Conservation (phyloP, 2,113 vertebrate genomes). For the Callopanchax toddi region DNA sequence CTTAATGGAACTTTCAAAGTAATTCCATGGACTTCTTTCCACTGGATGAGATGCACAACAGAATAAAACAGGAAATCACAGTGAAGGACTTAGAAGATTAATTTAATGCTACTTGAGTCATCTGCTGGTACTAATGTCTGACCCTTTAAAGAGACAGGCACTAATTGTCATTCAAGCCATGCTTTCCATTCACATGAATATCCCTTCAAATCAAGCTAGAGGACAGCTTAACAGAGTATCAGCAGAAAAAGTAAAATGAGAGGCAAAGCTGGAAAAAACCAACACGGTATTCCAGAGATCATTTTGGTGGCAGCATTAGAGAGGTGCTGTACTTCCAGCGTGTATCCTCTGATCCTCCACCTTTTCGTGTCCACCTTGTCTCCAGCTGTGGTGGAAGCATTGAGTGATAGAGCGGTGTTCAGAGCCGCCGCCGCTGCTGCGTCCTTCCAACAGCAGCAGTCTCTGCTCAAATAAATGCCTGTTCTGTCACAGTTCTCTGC, state of each 20-base stretch:
- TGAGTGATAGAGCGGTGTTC: slow-evolving; percentile 59
- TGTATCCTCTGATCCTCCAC: slow-evolving; percentile 41
- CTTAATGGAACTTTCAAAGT: slow-evolving; percentile 28
- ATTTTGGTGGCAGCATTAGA: slow-evolving; percentile 42
- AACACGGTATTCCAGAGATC: slow-evolving; percentile 68
- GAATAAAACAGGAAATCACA: slow-evolving; percentile 23
- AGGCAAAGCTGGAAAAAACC: slow-evolving; percentile 49
- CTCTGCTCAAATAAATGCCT: slow-evolving; percentile 77
- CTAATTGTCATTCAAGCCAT: slow-evolving; percentile 69
- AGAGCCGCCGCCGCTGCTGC: slow-evolving; percentile 40
- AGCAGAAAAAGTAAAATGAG: slow-evolving; percentile 30
- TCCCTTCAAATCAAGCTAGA: slow-evolving; percentile 50
- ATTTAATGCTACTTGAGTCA: slow-evolving; percentile 44
- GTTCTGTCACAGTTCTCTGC: slow-evolving; percentile 79
- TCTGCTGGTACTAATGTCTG: slow-evolving; percentile 56
- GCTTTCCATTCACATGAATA: slow-evolving; percentile 45
- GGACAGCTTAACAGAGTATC: slow-evolving; percentile 29
- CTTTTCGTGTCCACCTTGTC: slow-evolving; percentile 59
- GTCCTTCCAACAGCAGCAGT: slow-evolving; percentile 64
- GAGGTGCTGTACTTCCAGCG: slow-evolving; percentile 34
- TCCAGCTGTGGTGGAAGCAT: slow-evolving; percentile 57
- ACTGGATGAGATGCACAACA: slow-evolving; percentile 17
- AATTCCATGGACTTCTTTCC: slow-evolving; percentile 41
- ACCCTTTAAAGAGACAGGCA: slow-evolving; percentile 47
- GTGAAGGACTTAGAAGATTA: slow-evolving; percentile 25